phyloP scores from a whole-genome alignment of 2,113 vertebrate species.

The Myrmecobius fasciatus region DNA sequence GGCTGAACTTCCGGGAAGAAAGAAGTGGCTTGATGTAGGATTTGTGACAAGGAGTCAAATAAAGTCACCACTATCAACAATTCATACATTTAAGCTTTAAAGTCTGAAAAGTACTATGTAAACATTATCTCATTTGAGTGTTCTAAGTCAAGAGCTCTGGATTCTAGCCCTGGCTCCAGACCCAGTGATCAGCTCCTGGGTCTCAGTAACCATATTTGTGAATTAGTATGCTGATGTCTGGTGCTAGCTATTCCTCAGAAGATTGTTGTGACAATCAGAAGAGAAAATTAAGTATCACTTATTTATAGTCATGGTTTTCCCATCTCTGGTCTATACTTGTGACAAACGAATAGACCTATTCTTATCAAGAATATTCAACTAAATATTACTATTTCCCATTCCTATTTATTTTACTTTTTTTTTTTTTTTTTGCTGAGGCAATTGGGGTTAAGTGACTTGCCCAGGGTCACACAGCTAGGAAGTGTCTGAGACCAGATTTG shows the following conservation, averaged over 20 bases:
- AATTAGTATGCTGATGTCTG: rapidly evolving
- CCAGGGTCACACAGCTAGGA: too few relatives aligned
- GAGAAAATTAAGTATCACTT: neutral
- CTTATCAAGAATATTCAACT: neutral
- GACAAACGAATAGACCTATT: neutral
- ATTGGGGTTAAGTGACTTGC: too few relatives aligned
- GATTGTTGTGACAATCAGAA: neutral
- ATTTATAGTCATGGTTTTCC: neutral
- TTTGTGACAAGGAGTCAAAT: neutral
- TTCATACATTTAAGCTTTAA: neutral
- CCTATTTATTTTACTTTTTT: too few relatives aligned
- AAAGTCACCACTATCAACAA: neutral
- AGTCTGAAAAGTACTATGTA: neutral
- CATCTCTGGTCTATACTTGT: neutral
- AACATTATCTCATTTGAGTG: neutral
- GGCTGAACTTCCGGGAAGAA: neutral
- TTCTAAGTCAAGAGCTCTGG: neutral
- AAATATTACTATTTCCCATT: neutral
- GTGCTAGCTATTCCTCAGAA: neutral
- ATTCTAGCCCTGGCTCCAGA: neutral
- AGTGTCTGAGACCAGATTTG: too few relatives aligned
- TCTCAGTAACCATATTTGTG: neutral
- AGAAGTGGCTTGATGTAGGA: neutral
- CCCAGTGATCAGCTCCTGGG: too few relatives aligned
- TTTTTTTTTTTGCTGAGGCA: too few relatives aligned